phyloP scores from a whole-genome alignment of 1,140 invertebrate genomes.

The Drosophila busckii region DNA sequence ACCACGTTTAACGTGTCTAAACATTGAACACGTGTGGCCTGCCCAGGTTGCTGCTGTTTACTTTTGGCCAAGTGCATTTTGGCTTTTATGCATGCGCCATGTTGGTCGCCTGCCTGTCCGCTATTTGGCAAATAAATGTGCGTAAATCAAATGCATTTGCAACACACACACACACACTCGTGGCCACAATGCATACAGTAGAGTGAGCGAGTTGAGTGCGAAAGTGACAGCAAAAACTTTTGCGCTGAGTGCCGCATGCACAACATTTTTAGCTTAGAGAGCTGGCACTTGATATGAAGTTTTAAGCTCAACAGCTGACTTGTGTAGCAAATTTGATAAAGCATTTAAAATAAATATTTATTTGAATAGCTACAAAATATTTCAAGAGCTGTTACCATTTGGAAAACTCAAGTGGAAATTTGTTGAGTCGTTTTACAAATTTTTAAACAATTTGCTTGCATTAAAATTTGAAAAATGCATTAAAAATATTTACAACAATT shows the following conservation, averaged over 20 bases:
- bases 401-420: too few relatives aligned
- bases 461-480: too few relatives aligned
- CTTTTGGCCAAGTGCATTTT: conserved; percentile 69
- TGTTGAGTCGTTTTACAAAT: too few relatives aligned
- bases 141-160: conserved; percentile 51
- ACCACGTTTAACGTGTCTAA: too few relatives aligned
- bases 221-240: background rate
- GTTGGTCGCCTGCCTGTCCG: conserved; percentile 48
- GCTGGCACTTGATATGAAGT: conserved; percentile 13
- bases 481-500: too few relatives aligned
- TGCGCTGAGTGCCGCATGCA: background rate
- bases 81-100: conserved; percentile 64
- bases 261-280: conserved; percentile 7
- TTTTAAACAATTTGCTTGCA: too few relatives aligned
- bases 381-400: too few relatives aligned
- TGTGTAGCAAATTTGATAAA: too few relatives aligned
- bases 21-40: conserved; percentile 37
- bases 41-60: conserved; percentile 34
- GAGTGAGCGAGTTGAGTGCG: background rate
- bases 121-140: conserved; percentile 31
- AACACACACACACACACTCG: conserved; percentile 20
- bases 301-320: too few relatives aligned
- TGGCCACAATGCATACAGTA: conserved; percentile 9
- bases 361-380: too few relatives aligned
- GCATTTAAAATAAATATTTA: too few relatives aligned